These are phyloP conservation scores for Typhlichthys subterraneus DNA, from an alignment of 2,797 vertebrate species.

Conservation along the genomic window DNA sequence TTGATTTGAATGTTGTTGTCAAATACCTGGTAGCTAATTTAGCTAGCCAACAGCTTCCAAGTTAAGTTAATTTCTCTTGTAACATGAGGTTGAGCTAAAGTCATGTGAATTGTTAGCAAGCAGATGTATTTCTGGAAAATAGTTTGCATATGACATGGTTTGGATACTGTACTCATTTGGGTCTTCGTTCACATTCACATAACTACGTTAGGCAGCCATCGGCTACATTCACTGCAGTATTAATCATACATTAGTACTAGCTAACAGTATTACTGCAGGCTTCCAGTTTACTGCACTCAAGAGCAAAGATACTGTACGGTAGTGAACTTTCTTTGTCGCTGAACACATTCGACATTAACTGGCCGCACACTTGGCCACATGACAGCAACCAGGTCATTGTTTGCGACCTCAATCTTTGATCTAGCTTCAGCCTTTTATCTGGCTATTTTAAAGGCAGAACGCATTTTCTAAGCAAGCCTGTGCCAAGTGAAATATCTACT, in stretches of 20 bases:
- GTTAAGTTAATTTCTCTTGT: constrained; percentile 20
- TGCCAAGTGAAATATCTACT: not conserved
- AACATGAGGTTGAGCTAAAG: not conserved
- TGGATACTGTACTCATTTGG: not conserved
- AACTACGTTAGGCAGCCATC: rapidly evolving
- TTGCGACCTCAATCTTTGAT: not conserved
- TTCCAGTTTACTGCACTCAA: constrained; percentile 2
- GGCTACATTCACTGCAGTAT: not conserved
- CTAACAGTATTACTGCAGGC: constrained; percentile 9
- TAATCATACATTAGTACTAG: constrained; percentile 20
- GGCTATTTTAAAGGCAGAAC: not conserved
- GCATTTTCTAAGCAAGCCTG: not conserved
- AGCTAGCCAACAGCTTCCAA: constrained; percentile 37
- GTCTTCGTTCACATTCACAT: not conserved
- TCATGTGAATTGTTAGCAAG: not conserved
- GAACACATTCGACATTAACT: not conserved
- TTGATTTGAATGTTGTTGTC: constrained; percentile 28
- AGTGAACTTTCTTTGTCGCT: not conserved
- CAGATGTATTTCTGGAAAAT: too few species aligned
- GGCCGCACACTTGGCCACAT: not conserved
- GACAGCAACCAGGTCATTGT: not conserved
- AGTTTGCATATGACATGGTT: not conserved
- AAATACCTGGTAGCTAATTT: constrained; percentile 27
- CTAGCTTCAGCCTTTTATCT: not conserved
- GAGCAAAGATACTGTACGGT: constrained; percentile 17